Percentiles rank a stretch among this genome's conserved stretches.
These are phyloP conservation scores for Balearica regulorum DNA, from an alignment of 2,797 vertebrate species.

Conservation along the genomic window DNA sequence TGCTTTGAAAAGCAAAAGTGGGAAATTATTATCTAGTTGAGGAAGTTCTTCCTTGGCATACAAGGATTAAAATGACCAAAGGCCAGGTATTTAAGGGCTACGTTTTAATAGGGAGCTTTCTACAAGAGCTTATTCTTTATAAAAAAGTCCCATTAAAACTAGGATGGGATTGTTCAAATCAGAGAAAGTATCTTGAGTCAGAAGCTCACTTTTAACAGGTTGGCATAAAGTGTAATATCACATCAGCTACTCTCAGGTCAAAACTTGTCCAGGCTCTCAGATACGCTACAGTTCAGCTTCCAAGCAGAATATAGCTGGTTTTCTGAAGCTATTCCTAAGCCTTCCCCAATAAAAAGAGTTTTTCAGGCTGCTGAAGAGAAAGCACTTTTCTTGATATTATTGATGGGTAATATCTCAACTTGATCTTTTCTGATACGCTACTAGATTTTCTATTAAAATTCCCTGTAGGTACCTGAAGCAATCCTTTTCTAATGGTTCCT, in stretches of 20 bases:
- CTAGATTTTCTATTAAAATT: neutral
- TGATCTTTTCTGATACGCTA: neutral
- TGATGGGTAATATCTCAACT: neutral
- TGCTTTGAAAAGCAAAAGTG: neutral
- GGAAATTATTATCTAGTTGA: constrained; percentile 11
- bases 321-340: neutral
- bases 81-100: neutral
- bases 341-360: neutral
- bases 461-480: neutral
- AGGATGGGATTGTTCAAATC: neutral
- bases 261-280: neutral
- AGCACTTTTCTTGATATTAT: neutral
- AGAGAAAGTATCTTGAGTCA: neutral
- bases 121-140: neutral
- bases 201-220: neutral
- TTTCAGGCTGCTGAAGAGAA: neutral
- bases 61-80: constrained; percentile 19
- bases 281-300: neutral
- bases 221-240: neutral
- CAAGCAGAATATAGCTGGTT: neutral
- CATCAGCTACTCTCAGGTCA: neutral
- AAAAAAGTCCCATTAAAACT: neutral
- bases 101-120: neutral
- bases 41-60: neutral
- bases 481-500: neutral